These are phyloP conservation scores for Hybognathus amarus DNA, from an alignment of 2,797 vertebrate genomes.

Conservation along the genomic window DNA sequence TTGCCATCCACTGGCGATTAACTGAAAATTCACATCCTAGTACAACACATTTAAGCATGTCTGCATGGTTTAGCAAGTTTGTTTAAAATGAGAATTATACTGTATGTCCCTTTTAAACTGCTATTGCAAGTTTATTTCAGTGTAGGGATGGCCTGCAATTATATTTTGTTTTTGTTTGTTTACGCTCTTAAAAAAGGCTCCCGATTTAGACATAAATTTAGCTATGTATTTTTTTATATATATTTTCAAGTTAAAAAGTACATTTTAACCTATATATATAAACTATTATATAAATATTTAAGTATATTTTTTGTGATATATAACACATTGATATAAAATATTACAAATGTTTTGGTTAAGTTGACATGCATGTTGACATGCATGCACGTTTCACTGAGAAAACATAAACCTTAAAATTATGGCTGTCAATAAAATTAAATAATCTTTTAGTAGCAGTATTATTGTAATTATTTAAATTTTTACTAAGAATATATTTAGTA, in stretches of 20 bases:
- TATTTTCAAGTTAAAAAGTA: neutral
- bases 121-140: neutral
- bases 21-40: neutral
- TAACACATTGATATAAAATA: neutral
- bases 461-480: neutral
- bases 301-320: neutral
- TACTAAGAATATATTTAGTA: neutral
- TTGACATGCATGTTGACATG: neutral
- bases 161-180: neutral
- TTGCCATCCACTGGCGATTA: slow-evolving; percentile 36
- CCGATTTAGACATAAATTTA: neutral
- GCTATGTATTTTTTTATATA: neutral
- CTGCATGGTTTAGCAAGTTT: neutral
- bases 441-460: neutral
- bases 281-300: neutral
- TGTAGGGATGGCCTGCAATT: neutral
- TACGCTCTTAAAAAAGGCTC: too few relatives aligned
- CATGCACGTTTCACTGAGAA: neutral
- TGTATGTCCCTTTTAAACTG: neutral
- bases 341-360: too few relatives aligned
- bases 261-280: neutral
- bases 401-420: neutral
- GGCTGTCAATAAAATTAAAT: neutral
- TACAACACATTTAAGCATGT: neutral
- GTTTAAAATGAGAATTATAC: neutral